A percentile compares a stretch with the other conserved stretches of the same genome.
Conservation (phyloP, 2,113 vertebrate genomes). For the Vidua macroura region DNA sequence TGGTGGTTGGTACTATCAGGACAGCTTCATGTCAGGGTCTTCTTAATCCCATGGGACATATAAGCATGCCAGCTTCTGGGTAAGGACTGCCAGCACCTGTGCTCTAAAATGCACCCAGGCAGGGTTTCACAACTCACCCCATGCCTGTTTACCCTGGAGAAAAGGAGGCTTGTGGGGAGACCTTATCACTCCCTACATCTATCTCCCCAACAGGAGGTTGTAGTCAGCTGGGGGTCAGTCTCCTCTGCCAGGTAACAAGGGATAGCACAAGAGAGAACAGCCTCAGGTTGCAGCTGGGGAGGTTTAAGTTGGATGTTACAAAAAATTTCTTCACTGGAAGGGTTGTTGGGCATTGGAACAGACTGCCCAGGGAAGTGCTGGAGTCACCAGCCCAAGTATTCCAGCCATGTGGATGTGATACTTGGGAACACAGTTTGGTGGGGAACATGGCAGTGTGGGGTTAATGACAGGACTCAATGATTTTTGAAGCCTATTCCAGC, state of each 20-base stretch:
- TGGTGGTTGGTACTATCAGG: background rate
- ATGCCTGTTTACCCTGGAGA: background rate
- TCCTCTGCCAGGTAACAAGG: background rate
- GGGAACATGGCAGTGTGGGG: no score
- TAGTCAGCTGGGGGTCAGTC: background rate
- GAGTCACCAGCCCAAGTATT: background rate
- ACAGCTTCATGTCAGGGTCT: background rate
- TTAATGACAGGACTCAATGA: background rate
- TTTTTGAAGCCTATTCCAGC: background rate
- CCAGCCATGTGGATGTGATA: background rate
- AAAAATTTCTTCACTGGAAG: background rate
- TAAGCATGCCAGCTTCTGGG: background rate
- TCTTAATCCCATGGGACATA: background rate
- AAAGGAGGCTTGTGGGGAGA: background rate
- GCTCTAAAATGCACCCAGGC: background rate
- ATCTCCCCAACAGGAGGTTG: background rate
- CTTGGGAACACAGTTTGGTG: no score
- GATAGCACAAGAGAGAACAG: background rate
- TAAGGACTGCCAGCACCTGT: background rate
- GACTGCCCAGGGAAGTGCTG: background rate
- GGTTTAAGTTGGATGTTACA: background rate
- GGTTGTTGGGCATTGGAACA: background rate
- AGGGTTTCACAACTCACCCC: background rate
- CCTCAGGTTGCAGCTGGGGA: background rate
- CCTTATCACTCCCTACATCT: background rate